Percentiles rank a stretch among this genome's conserved stretches.
Evolutionary conservation across 1,140 invertebrate genomes (phyloP).

Genomic region (Neoseiulus cucumeris): DNA sequence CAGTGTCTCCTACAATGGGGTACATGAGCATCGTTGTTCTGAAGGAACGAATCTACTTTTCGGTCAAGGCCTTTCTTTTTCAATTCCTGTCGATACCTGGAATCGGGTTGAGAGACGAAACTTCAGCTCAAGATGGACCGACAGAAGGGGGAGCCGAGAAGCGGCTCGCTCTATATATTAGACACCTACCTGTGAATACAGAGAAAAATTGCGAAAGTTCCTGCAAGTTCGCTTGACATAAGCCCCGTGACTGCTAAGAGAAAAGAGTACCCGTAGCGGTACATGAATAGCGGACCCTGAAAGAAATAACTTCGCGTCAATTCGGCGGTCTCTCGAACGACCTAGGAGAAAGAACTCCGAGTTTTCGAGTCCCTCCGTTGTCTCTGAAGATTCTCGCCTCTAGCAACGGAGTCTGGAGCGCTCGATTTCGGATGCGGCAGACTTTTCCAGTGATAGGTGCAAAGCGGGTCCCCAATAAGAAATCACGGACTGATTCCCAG

Average conservation of each 20-base stretch:
- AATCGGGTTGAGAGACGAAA: not conserved
- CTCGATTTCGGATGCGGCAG: too few species aligned
- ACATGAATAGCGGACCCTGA: slow-evolving; percentile 47
- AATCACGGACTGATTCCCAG: too few species aligned
- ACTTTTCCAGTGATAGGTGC: too few species aligned
- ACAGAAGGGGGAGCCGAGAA: not conserved
- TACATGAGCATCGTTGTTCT: slow-evolving; percentile 6
- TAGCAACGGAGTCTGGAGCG: too few species aligned
- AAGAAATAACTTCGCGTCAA: not conserved
- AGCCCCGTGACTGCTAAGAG: slow-evolving; percentile 61
- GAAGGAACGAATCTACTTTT: slow-evolving; percentile 1
- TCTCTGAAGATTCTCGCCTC: too few species aligned
- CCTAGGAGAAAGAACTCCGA: too few species aligned
- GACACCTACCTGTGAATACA: slow-evolving; percentile 52
- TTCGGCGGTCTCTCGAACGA: too few species aligned
- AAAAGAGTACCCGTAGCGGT: slow-evolving; percentile 65
- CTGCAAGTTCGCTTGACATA: slow-evolving; percentile 56
- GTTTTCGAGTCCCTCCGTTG: too few species aligned
- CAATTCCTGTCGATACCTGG: slow-evolving; percentile 9
- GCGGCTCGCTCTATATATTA: too few species aligned
- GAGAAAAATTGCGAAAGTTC: slow-evolving; percentile 61
- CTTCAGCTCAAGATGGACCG: not conserved
- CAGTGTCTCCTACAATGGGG: slow-evolving; percentile 1
- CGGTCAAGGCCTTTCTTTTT: slow-evolving; percentile 10
- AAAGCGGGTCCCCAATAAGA: too few species aligned